Conservation (phyloP, 2,797 vertebrate species). For the Lacerta bilineata region DNA sequence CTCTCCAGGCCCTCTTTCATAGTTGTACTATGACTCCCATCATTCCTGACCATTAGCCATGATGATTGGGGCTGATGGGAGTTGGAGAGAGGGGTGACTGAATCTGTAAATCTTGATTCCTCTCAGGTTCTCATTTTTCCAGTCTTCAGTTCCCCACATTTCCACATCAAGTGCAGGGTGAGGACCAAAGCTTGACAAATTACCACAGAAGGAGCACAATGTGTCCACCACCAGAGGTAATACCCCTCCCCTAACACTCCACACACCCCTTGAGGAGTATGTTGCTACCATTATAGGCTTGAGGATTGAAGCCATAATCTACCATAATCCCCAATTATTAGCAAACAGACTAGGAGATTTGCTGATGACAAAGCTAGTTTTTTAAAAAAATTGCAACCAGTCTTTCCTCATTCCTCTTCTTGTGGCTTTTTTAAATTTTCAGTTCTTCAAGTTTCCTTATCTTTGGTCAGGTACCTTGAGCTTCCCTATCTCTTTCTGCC, state of each 20-base stretch:
- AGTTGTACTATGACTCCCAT: background rate
- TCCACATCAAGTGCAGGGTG: too few relatives aligned
- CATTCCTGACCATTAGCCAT: too few relatives aligned
- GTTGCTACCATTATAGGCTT: background rate
- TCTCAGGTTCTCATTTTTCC: background rate
- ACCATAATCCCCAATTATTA: rapidly evolving
- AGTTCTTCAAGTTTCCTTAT: constrained; percentile 6
- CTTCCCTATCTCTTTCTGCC: constrained; percentile 10
- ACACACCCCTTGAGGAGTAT: background rate
- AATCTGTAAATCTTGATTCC: too few relatives aligned
- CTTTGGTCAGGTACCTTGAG: constrained; percentile 17
- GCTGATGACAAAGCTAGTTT: rapidly evolving
- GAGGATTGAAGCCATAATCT: background rate
- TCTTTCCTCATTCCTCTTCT: background rate
- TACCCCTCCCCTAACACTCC: too few relatives aligned
- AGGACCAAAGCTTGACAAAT: too few relatives aligned
- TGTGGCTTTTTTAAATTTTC: constrained; percentile 7
- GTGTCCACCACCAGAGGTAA: background rate
- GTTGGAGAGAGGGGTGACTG: too few relatives aligned
- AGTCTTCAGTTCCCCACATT: too few relatives aligned
- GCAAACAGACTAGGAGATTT: rapidly evolving
- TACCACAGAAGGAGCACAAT: too few relatives aligned
- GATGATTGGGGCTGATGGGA: too few relatives aligned
- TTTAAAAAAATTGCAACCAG: background rate
- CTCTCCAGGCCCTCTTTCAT: background rate